Percentiles rank a stretch among this genome's conserved stretches.
These are phyloP conservation scores for Petromus typicus DNA, from an alignment of 2,113 vertebrate species.

Conservation along the genomic window DNA sequence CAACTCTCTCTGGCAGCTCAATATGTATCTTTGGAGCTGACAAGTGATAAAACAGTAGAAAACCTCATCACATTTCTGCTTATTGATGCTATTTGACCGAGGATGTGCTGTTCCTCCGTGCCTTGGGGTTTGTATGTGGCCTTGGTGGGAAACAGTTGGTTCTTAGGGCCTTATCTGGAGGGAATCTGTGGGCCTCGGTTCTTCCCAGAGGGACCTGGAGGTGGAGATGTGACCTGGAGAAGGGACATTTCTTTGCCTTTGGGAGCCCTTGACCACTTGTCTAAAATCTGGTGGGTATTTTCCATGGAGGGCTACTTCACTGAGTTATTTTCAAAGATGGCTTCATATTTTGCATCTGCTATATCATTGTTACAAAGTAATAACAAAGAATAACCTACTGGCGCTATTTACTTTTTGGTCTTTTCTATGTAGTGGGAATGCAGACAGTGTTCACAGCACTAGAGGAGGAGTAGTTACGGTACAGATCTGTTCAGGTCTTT, in stretches of 20 bases:
- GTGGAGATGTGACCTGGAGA: background rate
- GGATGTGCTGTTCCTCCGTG: background rate
- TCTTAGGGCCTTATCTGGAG: background rate
- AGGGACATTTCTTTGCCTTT: background rate
- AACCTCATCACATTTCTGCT: background rate
- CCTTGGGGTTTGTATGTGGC: background rate
- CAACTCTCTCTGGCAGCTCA: slow-evolving; percentile 36
- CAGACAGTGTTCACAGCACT: background rate
- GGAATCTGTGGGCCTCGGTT: background rate
- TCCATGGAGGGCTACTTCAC: background rate
- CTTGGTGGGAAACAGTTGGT: background rate
- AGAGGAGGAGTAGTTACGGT: background rate
- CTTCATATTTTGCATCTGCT: background rate
- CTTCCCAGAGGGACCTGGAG: background rate
- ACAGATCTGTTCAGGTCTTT: background rate
- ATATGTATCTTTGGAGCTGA: slow-evolving; percentile 12
- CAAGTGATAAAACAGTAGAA: slow-evolving; percentile 32
- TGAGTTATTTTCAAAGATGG: background rate
- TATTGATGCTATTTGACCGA: background rate
- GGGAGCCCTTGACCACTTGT: background rate
- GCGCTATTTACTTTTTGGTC: background rate
- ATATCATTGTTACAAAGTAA: background rate
- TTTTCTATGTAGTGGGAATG: background rate
- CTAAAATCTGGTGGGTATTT: background rate
- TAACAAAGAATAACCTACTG: background rate